These are phyloP conservation scores for Chrysopa pallens DNA, from an alignment of 1,140 invertebrate species.

Conservation along the genomic window DNA sequence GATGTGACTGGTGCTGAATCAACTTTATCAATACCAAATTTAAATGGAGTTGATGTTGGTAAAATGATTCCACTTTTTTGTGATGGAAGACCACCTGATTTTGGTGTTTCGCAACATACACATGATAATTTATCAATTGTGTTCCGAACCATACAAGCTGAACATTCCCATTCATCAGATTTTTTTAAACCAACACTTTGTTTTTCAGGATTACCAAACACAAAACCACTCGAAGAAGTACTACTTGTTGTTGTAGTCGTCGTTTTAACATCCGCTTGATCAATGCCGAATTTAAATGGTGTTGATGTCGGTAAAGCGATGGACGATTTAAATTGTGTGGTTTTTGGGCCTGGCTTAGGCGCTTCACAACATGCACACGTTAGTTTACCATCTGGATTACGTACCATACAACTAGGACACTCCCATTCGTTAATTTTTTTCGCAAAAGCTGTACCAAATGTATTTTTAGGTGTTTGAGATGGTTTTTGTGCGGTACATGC, in stretches of 20 bases:
- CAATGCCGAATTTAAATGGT: conserved; percentile 5
- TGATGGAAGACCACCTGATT: conserved; percentile 18
- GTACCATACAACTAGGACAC: conserved; percentile 42
- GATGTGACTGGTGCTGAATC: conserved; percentile 7
- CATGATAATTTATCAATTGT: conserved; percentile 34
- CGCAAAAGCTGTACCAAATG: conserved; percentile 10
- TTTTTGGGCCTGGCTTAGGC: conserved; percentile 23
- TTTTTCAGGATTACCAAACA: neutral
- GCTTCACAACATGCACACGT: conserved; percentile 47
- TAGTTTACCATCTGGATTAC: conserved; percentile 31
- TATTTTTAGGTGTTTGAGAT: conserved; percentile 19
- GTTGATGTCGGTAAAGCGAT: neutral
- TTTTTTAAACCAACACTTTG: neutral
- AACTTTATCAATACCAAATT: conserved; percentile 10
- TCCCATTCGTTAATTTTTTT: conserved; percentile 31
- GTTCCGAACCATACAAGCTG: conserved; percentile 44
- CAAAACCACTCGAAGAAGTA: conserved; percentile 29
- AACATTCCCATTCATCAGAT: conserved; percentile 39
- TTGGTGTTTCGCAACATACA: conserved; percentile 38
- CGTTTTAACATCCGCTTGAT: conserved; percentile 19
- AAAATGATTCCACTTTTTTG: neutral
- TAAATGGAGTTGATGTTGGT: conserved; percentile 1
- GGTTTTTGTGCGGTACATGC: conserved; percentile 33
- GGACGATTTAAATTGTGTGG: conserved; percentile 1
- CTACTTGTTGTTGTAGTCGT: conserved; percentile 32